These are phyloP conservation scores for Eurystomus glaucurus DNA, from an alignment of 2,797 vertebrate genomes.

Conservation along the genomic window DNA sequence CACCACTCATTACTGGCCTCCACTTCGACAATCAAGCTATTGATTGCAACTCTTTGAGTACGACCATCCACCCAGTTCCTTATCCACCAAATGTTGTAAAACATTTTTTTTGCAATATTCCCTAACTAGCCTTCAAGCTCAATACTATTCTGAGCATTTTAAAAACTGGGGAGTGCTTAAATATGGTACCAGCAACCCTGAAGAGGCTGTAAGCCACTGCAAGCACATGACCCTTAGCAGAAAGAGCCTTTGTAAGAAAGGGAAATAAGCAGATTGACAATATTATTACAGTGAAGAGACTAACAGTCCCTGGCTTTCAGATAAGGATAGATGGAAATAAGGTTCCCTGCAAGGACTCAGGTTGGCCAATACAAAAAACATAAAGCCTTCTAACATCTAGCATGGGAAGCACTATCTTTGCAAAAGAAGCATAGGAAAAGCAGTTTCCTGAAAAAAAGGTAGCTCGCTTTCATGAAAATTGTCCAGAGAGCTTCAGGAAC, in stretches of 20 bases:
- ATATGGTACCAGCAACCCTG: not conserved
- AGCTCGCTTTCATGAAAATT: accelerated
- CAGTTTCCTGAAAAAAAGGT: not conserved
- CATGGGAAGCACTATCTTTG: accelerated
- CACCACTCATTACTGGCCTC: no score
- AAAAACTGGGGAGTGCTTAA: not conserved
- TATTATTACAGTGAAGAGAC: not conserved
- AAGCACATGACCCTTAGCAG: accelerated
- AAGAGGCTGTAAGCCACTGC: not conserved
- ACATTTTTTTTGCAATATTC: not conserved
- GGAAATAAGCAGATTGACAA: not conserved
- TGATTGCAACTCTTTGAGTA: no score
- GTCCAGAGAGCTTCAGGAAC: not conserved
- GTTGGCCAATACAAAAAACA: not conserved
- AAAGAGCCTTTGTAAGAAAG: not conserved
- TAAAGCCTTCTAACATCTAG: not conserved
- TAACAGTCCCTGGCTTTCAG: not conserved
- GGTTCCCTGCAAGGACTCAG: not conserved
- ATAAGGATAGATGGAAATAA: not conserved
- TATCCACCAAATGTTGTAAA: not conserved
- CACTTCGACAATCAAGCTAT: no score
- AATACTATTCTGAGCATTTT: not conserved
- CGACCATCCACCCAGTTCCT: no score
- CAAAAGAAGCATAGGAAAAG: not conserved
- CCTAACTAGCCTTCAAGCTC: not conserved